Evolutionary conservation across 2,113 vertebrate genomes (phyloP), one percentile per base, ranked within the genome.

Genomic region (Stigmatopora argus): DNA sequence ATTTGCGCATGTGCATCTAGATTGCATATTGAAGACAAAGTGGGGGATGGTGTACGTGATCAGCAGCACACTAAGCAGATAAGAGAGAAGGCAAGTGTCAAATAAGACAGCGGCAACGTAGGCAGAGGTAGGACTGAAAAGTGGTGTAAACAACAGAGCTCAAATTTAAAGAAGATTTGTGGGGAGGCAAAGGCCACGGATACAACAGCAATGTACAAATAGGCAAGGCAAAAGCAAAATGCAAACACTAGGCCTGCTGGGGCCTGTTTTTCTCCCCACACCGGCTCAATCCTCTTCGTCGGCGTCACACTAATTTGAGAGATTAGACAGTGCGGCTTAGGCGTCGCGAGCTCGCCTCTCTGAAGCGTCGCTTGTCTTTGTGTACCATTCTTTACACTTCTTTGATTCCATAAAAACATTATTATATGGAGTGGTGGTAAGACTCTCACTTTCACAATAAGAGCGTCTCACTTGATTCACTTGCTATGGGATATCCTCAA

Each of bases 261-360:
- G 74, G 69, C 67, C 61, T 9, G 57, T 71, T 79, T 71, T 74
- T 77, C 72, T 66, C 60, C 65, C 63, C 62, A 31, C 67, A 68
- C 60, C 71, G 53, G 70, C 81, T 80, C 70, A 57, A 67, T 78
- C 72, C 74, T 68, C 76, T 79, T 83, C 81, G 83, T 83, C 83
- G 82, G 83, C 78, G 82, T 87, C 80, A 87, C 85, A 84, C 83
- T 80, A 81, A 85, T 89, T 85, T 88, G 78, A 78, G 83, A 86
- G 86, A 86, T 88, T 88, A 88, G 83, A 86, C 81, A 53, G 71
- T 31, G 18, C 31, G 82, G 85, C 83, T 89, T 89, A 89, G 74
- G 79, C 82, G 63, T 65, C 83, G 80, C 73, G 72, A 82, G 77
- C 77, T 82, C 66, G 78, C 81, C 65, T 79, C 78, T 89, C 62